These are phyloP conservation scores for Phortica variegata DNA, from an alignment of 1,140 invertebrate species.

Conservation along the genomic window DNA sequence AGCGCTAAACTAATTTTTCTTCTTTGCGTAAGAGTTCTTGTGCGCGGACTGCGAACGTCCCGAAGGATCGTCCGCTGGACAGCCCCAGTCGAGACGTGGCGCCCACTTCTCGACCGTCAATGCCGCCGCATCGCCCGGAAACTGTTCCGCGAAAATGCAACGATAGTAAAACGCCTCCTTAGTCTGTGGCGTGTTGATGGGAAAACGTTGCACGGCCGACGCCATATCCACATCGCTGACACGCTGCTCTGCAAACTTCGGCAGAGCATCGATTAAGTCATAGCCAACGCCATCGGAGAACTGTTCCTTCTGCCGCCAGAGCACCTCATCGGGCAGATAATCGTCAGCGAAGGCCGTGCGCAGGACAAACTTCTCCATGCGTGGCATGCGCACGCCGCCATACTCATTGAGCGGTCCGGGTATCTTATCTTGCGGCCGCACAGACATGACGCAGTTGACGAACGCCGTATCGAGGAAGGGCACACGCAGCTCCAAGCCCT, in stretches of 20 bases:
- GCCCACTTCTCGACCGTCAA: conserved; percentile 40
- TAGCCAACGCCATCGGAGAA: conserved; percentile 82
- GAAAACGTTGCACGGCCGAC: conserved; percentile 63
- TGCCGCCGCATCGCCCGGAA: conserved; percentile 28
- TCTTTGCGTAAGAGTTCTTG: neutral
- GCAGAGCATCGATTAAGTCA: conserved; percentile 37
- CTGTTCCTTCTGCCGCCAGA: conserved; percentile 90
- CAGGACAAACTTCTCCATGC: conserved; percentile 79
- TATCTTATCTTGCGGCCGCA: conserved; percentile 67
- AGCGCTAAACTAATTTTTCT: neutral
- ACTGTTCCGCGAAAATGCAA: conserved; percentile 36
- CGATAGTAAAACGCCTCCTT: conserved; percentile 85
- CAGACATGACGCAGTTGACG: conserved; percentile 69
- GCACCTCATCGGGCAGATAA: conserved; percentile 75
- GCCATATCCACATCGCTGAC: conserved; percentile 65
- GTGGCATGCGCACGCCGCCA: conserved; percentile 13
- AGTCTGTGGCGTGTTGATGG: conserved; percentile 72
- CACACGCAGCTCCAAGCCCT: conserved; percentile 79
- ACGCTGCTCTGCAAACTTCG: conserved; percentile 62
- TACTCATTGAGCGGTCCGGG: conserved; percentile 63
- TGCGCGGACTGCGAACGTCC: conserved; percentile 38
- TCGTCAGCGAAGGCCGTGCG: conserved; percentile 71
- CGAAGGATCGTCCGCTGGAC: conserved; percentile 40
- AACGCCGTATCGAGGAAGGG: conserved; percentile 87
- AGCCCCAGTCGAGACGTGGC: conserved; percentile 44